Evolutionary conservation across 2,888 invertebrate genomes (phyloP).

Genomic region (Synergus laeviventris): DNA sequence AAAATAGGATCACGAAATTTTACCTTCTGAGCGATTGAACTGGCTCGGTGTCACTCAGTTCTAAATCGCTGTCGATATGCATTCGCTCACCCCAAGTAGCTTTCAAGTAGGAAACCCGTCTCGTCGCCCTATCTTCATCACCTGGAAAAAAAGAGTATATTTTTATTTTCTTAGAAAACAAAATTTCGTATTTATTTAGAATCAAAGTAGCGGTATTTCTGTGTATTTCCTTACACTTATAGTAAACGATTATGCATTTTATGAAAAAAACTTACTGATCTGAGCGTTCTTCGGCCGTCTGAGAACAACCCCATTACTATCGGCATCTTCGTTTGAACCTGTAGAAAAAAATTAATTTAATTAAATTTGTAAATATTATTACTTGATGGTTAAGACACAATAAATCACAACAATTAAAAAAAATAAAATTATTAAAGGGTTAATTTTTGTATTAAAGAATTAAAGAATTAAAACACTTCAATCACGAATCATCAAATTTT

Average conservation of each 20-base stretch:
- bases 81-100: slow-evolving; percentile 91
- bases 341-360: slow-evolving; percentile 48
- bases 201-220: not conserved
- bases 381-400: not conserved
- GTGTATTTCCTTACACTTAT: not conserved
- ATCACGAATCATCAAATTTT: not conserved
- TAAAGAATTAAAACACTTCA: not conserved
- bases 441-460: not conserved
- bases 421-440: not conserved
- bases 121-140: slow-evolving; percentile 91
- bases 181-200: not conserved
- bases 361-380: not conserved
- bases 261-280: slow-evolving; percentile 63
- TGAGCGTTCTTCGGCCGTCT: slow-evolving; percentile 72
- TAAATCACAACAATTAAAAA: not conserved
- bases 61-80: slow-evolving; percentile 84
- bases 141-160: slow-evolving; percentile 73
- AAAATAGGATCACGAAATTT: slow-evolving; percentile 42
- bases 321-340: slow-evolving; percentile 61
- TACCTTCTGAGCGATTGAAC: slow-evolving; percentile 82
- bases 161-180: not conserved
- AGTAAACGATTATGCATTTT: not conserved
- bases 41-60: slow-evolving; percentile 80
- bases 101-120: slow-evolving; percentile 95
- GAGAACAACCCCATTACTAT: slow-evolving; percentile 69